Conservation (phyloP, 2,888 invertebrate species). For the Eudemis profundana region DNA sequence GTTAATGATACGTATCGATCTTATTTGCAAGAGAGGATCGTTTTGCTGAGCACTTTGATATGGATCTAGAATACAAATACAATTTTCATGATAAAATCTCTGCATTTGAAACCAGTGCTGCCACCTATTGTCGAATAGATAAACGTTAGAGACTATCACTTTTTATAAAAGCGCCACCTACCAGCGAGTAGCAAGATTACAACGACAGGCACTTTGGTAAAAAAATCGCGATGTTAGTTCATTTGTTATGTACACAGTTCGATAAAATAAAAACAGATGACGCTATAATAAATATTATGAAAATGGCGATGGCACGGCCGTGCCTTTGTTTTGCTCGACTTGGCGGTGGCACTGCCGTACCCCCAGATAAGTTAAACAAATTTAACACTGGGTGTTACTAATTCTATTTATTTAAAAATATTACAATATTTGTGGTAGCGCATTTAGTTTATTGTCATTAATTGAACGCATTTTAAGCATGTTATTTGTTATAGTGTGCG, state of each 20-base stretch:
- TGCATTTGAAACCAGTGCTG: slow-evolving; percentile 46
- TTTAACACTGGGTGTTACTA: too few species aligned
- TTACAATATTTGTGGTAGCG: too few species aligned
- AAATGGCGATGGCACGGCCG: too few species aligned
- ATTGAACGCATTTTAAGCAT: too few species aligned
- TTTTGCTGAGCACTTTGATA: slow-evolving; percentile 57
- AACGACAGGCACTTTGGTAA: not conserved
- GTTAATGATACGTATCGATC: slow-evolving; percentile 62
- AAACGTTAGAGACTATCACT: not conserved
- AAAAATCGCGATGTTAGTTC: not conserved
- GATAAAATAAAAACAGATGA: not conserved
- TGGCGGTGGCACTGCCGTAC: too few species aligned
- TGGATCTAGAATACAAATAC: slow-evolving; percentile 50
- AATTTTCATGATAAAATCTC: slow-evolving; percentile 55
- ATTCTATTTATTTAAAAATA: too few species aligned
- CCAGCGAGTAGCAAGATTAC: slow-evolving; percentile 33
- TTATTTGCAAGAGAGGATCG: slow-evolving; percentile 53
- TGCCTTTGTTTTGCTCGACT: too few species aligned
- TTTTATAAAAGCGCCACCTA: slow-evolving; percentile 45
- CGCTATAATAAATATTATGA: not conserved
- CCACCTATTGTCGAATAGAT: slow-evolving; percentile 55
- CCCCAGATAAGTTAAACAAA: too few species aligned
- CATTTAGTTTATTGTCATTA: too few species aligned
- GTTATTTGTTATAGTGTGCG: too few species aligned
- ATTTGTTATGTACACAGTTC: not conserved